Conservation (phyloP, 2,797 vertebrate species). For the Alosa sapidissima region DNA sequence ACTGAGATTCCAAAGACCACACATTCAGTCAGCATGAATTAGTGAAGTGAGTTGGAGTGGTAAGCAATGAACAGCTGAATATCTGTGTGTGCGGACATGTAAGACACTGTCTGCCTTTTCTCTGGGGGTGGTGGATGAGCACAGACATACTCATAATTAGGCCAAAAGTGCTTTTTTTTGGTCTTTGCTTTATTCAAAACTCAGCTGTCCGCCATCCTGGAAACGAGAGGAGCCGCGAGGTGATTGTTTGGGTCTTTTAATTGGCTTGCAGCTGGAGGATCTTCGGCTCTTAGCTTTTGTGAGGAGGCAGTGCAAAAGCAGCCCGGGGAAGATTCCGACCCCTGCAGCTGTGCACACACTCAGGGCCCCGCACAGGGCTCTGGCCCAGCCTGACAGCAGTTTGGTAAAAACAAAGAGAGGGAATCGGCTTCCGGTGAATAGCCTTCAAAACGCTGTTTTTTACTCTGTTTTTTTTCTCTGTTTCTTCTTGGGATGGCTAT, state of each 20-base stretch:
- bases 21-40: constrained; percentile 6
- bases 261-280: constrained; percentile 71
- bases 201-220: constrained; percentile 47
- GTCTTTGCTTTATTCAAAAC: neutral
- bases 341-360: constrained; percentile 79
- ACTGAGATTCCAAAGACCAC: constrained; percentile 6
- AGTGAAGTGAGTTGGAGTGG: neutral
- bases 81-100: constrained; percentile 2
- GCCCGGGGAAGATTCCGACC: constrained; percentile 52
- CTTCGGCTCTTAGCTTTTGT: constrained; percentile 62
- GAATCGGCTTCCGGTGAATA: constrained; percentile 55
- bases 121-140: neutral
- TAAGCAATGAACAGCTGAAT: constrained; percentile 7
- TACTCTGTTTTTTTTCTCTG: constrained; percentile 43
- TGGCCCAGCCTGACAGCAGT: constrained; percentile 64
- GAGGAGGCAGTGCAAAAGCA: constrained; percentile 66
- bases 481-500: neutral
- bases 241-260: constrained; percentile 55
- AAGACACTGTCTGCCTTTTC: neutral
- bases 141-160: neutral
- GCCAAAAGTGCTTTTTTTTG: neutral
- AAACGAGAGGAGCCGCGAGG: constrained; percentile 49
- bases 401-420: constrained; percentile 55
- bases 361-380: constrained; percentile 64
- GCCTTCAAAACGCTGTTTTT: constrained; percentile 46